These are phyloP conservation scores for Kryptolebias marmoratus DNA, from an alignment of 2,113 vertebrate species.

Conservation along the genomic window DNA sequence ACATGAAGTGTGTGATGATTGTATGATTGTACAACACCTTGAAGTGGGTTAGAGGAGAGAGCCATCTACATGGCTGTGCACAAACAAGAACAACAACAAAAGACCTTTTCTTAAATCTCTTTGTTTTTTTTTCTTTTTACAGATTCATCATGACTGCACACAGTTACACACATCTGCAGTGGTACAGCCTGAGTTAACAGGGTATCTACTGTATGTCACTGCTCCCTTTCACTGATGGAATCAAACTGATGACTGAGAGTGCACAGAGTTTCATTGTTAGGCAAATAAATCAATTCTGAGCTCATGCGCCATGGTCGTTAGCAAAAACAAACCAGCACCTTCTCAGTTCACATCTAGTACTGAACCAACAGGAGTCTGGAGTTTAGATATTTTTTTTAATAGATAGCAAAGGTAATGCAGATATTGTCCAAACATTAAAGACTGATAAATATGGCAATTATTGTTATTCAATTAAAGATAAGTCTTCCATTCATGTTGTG, in stretches of 20 bases:
- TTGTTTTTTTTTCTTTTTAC: too few species aligned
- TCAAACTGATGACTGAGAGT: background rate
- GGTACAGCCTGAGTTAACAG: background rate
- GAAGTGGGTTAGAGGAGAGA: background rate
- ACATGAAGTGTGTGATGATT: slow-evolving; percentile 8
- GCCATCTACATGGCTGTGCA: background rate
- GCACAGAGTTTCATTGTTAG: background rate
- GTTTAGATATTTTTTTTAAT: too few species aligned
- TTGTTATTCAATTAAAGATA: too few species aligned
- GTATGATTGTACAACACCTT: background rate
- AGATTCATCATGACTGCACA: background rate
- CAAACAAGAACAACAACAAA: too few species aligned
- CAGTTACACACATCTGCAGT: slow-evolving; percentile 3
- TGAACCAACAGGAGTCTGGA: too few species aligned
- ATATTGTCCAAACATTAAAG: too few species aligned
- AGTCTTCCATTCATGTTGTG: too few species aligned
- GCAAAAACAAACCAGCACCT: background rate
- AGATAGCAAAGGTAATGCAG: too few species aligned
- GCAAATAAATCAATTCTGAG: background rate
- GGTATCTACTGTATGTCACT: background rate
- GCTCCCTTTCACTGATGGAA: slow-evolving; percentile 6
- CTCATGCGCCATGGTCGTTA: background rate
- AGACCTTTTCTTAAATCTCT: too few species aligned
- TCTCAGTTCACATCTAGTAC: background rate
- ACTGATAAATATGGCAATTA: too few species aligned